Conservation (phyloP, 2,113 vertebrate species). For the Rhipidura dahli region DNA sequence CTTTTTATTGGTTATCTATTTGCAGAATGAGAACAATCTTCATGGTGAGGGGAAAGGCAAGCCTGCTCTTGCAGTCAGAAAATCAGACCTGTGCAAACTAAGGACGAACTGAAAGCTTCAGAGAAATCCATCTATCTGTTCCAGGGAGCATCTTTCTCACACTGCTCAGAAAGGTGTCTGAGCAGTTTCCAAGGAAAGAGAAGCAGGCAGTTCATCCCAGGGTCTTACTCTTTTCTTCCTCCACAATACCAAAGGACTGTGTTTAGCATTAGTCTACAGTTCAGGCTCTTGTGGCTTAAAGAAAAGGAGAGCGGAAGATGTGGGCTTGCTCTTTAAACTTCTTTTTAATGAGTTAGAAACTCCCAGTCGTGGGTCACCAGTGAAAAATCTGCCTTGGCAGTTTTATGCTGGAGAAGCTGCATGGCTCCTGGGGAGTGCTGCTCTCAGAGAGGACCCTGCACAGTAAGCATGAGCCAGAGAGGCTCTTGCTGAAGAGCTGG, state of each 20-base stretch:
- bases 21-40: neutral
- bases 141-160: neutral
- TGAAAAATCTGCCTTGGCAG: neutral
- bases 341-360: neutral
- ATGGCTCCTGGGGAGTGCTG: neutral
- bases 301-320: neutral
- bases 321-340: neutral
- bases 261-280: neutral
- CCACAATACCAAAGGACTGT: neutral
- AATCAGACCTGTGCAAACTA: neutral
- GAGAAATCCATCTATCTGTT: neutral
- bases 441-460: neutral
- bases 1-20: neutral
- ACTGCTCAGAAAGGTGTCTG: neutral
- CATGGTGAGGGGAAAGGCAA: neutral
- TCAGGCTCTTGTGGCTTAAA: neutral
- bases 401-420: neutral
- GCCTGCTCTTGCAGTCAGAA: neutral
- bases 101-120: neutral
- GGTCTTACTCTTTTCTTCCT: neutral
- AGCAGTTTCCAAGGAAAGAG: neutral
- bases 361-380: neutral
- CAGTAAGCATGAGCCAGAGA: accelerated
- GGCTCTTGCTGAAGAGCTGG: neutral
- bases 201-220: neutral